Evolutionary conservation across 2,113 vertebrate genomes (phyloP).

Genomic region (Psettodes erumei): DNA sequence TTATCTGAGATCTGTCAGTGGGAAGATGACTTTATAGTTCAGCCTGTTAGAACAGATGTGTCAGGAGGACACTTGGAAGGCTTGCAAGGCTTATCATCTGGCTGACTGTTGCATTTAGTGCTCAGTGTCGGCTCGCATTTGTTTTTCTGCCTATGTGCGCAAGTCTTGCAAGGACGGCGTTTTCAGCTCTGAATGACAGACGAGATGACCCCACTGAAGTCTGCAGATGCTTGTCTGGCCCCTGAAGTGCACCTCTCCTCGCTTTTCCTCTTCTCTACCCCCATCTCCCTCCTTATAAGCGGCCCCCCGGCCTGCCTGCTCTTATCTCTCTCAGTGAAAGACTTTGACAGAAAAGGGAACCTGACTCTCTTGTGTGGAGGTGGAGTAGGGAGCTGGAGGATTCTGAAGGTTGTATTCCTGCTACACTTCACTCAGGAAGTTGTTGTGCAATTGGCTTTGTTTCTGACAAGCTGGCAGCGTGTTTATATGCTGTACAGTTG

Average conservation of each 20-base stretch:
- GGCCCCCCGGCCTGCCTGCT: slow-evolving; percentile 60
- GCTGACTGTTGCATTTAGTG: slow-evolving; percentile 25
- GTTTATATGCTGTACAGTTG: slow-evolving; percentile 27
- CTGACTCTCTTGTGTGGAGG: slow-evolving; percentile 74
- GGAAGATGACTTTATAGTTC: slow-evolving; percentile 22
- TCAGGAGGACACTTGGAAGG: background rate
- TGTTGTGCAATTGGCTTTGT: slow-evolving; percentile 58
- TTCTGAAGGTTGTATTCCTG: slow-evolving; percentile 49
- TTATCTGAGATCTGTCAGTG: background rate
- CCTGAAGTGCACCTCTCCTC: slow-evolving; percentile 64
- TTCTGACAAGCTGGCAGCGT: slow-evolving; percentile 38
- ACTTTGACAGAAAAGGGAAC: slow-evolving; percentile 80
- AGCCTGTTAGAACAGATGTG: background rate
- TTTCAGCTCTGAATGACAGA: slow-evolving; percentile 70
- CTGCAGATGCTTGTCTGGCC: slow-evolving; percentile 73
- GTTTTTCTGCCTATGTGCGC: slow-evolving; percentile 33
- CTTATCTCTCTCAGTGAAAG: slow-evolving; percentile 74
- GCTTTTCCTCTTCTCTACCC: slow-evolving; percentile 42
- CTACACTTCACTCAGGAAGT: slow-evolving; percentile 37
- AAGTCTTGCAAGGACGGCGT: slow-evolving; percentile 24
- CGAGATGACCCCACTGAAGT: slow-evolving; percentile 67
- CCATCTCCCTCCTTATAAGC: slow-evolving; percentile 39
- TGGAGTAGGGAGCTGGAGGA: slow-evolving; percentile 55
- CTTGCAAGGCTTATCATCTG: background rate
- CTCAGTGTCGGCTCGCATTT: slow-evolving; percentile 33